A percentile compares a stretch with the other conserved stretches of the same genome.
These are phyloP conservation scores for Gambusia holbrooki DNA, from an alignment of 2,113 vertebrate genomes.

Conservation along the genomic window DNA sequence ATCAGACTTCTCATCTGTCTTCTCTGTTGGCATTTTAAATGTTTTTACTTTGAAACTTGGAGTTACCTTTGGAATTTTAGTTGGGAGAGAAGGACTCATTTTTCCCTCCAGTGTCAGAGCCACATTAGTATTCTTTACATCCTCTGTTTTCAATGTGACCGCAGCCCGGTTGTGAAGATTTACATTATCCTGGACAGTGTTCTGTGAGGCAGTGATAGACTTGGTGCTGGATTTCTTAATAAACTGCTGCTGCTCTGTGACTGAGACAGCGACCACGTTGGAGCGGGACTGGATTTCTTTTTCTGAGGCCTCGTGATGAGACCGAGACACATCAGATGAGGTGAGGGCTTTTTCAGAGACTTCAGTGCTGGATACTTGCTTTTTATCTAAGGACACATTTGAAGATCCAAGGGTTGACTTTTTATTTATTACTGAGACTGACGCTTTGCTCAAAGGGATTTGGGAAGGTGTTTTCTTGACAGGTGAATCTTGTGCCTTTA, in stretches of 20 bases:
- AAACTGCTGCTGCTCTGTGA: slow-evolving; percentile 67
- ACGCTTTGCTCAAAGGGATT: slow-evolving; percentile 71
- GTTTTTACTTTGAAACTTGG: slow-evolving; percentile 84
- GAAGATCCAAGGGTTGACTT: slow-evolving; percentile 58
- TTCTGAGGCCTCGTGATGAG: slow-evolving; percentile 33
- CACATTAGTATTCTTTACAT: slow-evolving; percentile 66
- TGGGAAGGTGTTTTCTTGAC: slow-evolving; percentile 58
- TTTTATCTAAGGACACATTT: slow-evolving; percentile 54
- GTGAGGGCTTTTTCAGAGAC: slow-evolving; percentile 31
- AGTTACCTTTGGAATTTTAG: slow-evolving; percentile 78
- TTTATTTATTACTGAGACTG: slow-evolving; percentile 66
- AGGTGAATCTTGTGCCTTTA: slow-evolving; percentile 17
- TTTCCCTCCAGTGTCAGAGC: slow-evolving; percentile 64
- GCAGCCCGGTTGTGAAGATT: slow-evolving; percentile 66
- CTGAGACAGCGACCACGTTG: slow-evolving; percentile 42
- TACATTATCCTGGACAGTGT: slow-evolving; percentile 63
- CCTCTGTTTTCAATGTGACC: slow-evolving; percentile 67
- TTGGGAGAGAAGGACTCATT: slow-evolving; percentile 56
- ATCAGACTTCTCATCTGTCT: slow-evolving; percentile 64
- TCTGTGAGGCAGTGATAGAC: slow-evolving; percentile 63
- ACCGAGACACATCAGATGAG: slow-evolving; percentile 29
- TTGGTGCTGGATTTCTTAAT: slow-evolving; percentile 67
- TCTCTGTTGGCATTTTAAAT: slow-evolving; percentile 75
- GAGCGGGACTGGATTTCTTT: slow-evolving; percentile 54
- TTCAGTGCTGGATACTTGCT: slow-evolving; percentile 25